phyloP scores from a whole-genome alignment of 2,888 invertebrate species.

The Marronus borbonicus region DNA sequence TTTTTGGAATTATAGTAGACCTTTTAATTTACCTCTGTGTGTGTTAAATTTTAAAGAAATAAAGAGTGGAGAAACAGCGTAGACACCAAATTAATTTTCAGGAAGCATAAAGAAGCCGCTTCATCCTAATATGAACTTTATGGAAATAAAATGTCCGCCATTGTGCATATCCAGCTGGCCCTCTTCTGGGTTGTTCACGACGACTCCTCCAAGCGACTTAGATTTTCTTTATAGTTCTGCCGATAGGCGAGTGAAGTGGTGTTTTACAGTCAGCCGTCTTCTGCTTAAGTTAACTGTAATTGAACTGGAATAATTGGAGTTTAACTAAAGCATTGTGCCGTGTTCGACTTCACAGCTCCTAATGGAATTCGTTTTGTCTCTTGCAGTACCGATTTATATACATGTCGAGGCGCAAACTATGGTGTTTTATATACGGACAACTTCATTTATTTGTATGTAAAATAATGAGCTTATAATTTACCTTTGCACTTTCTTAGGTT shows the following conservation, averaged over 20 bases:
- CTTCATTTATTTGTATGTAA: constrained; percentile 10
- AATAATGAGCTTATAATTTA: not conserved
- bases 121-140: too few relatives aligned
- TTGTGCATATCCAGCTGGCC: too few relatives aligned
- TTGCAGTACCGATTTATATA: constrained; percentile 1
- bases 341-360: not conserved
- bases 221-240: not conserved
- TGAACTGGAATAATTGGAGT: constrained; percentile 16
- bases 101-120: too few relatives aligned
- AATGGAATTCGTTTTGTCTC: constrained; percentile 12
- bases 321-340: not conserved
- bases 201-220: not conserved
- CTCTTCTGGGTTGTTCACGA: too few relatives aligned
- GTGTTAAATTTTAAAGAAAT: too few relatives aligned
- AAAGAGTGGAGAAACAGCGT: too few relatives aligned
- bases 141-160: too few relatives aligned
- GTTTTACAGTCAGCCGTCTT: not conserved
- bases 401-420: not conserved
- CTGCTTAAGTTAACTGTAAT: constrained; percentile 8
- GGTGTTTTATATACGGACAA: not conserved
- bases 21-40: too few relatives aligned
- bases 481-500: too few relatives aligned
- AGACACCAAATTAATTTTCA: too few relatives aligned
- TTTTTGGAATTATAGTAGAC: too few relatives aligned
- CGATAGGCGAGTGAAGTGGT: not conserved